phyloP scores from a whole-genome alignment of 1,140 invertebrate species.

The Lethrus apterus region DNA sequence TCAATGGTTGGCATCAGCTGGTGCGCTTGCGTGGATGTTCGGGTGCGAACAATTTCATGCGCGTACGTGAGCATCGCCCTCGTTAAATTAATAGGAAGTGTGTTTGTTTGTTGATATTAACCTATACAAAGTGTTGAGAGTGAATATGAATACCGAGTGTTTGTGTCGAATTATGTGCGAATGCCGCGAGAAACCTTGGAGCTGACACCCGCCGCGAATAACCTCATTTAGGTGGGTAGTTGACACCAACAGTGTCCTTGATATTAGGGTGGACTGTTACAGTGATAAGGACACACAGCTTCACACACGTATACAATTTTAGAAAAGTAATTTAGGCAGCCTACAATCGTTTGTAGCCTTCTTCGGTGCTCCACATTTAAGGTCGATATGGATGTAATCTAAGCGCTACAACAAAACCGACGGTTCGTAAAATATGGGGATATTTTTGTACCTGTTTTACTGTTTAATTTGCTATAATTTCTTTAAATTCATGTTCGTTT shows the following conservation, averaged over 20 bases:
- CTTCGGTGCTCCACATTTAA: too few species aligned
- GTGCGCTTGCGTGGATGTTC: slow-evolving; percentile 8
- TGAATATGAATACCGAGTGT: slow-evolving; percentile 7
- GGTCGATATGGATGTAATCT: too few species aligned
- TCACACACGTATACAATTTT: neutral
- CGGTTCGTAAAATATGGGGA: too few species aligned
- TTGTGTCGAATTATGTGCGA: slow-evolving; percentile 5
- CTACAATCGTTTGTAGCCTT: too few species aligned
- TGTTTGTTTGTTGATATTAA: slow-evolving; percentile 13
- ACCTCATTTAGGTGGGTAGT: slow-evolving; percentile 13
- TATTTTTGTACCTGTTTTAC: too few species aligned
- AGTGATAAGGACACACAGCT: neutral
- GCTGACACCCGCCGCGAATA: slow-evolving; percentile 9
- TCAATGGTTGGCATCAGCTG: slow-evolving; percentile 15
- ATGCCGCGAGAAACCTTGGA: slow-evolving; percentile 3
- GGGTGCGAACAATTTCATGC: slow-evolving; percentile 6
- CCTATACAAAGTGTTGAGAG: slow-evolving; percentile 11
- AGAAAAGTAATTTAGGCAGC: too few species aligned
- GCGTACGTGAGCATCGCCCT: slow-evolving; percentile 11
- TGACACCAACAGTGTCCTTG: slow-evolving; percentile 12
- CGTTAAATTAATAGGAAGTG: slow-evolving; percentile 13
- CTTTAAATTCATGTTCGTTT: too few species aligned
- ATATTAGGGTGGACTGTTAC: slow-evolving; percentile 10
- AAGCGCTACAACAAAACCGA: too few species aligned
- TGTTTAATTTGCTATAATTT: too few species aligned